Base-by-base conservation (phyloP, 2,888 invertebrate species). In the Philonicus albiceps region DNA sequence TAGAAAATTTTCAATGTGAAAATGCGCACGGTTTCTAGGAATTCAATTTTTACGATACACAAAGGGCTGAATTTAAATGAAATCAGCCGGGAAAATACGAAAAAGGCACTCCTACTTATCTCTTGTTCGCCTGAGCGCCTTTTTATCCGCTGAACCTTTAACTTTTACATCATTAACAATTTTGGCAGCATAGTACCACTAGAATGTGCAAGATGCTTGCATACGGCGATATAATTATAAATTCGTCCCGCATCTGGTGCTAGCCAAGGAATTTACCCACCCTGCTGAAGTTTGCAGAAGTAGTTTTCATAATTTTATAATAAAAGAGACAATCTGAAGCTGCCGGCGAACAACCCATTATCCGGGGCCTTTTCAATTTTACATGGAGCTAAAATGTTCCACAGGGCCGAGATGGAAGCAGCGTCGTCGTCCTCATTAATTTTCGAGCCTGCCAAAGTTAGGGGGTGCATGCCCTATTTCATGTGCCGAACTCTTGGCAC, bases 401-500 rank as follows among this genome's bases (percentile, higher is more conserved):
- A 53, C 0, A 13, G 22, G 27, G 31, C 40, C 27, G 49, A 40
- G 49, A 49, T 53, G 40, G 34, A 19, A 80, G 40, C 13, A 49
- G 31, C 31, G 53, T 80, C 49, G 49, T 49, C 53, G 80, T 13
- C 49, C 13, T 80, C 49, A 83, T 64, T 83, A 72, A 64, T 83
- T 83, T 72, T 19, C 31, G 31, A 34, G 19, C 34, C 31, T 31
- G 83, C 19, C 34, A 22, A 30, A 40, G 5, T 37, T 16, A 22
- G 34, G 19, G 83, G 37, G 64, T 83, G 64, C 40, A 22, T 1
- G 78, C 16, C 16, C 27, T 7, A 37, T 78, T 83, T 34, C 64
- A 37, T 64, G 49, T 83, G 37, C 40, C 64, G 16, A 64, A 64
- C 8, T 83, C 83, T 64, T 83, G 83, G 83, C 83, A 64, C 83